Conservation (phyloP, 2,888 invertebrate species). For the Pollenia amentaria region DNA sequence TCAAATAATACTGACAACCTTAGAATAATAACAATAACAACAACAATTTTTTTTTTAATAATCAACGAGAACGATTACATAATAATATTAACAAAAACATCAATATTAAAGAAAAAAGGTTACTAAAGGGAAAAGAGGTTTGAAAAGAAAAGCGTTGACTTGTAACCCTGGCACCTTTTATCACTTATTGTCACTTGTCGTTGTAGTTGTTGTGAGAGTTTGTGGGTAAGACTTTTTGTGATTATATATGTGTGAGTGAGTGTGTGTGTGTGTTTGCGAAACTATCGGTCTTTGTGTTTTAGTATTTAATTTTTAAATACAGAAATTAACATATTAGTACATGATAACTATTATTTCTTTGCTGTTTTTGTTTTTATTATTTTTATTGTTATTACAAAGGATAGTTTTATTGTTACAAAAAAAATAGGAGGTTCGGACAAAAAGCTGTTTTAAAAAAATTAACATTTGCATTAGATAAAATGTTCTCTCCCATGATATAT, state of each 20-base stretch:
- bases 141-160: slow-evolving; percentile 79
- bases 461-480: too few relatives aligned
- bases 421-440: neutral
- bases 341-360: slow-evolving; percentile 68
- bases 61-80: slow-evolving; percentile 27
- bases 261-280: slow-evolving; percentile 7
- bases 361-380: slow-evolving; percentile 11
- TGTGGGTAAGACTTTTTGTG: neutral
- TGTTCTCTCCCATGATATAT: too few relatives aligned
- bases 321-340: slow-evolving; percentile 73
- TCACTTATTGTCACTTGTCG: slow-evolving; percentile 64
- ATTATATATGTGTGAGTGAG: neutral
- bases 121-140: slow-evolving; percentile 1
- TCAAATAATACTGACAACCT: neutral
- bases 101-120: neutral
- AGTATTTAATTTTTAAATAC: slow-evolving; percentile 66
- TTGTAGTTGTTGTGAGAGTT: neutral
- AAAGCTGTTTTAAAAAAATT: neutral
- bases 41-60: slow-evolving; percentile 49
- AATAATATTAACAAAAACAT: slow-evolving; percentile 23
- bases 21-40: slow-evolving; percentile 12
- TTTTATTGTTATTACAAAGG: slow-evolving; percentile 62
- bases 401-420: slow-evolving; percentile 17
- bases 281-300: slow-evolving; percentile 32
- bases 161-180: slow-evolving; percentile 81